Evolutionary conservation across 2,113 vertebrate genomes (phyloP), one percentile per base, ranked within the genome.

Genomic region (Gobiocypris rarus): DNA sequence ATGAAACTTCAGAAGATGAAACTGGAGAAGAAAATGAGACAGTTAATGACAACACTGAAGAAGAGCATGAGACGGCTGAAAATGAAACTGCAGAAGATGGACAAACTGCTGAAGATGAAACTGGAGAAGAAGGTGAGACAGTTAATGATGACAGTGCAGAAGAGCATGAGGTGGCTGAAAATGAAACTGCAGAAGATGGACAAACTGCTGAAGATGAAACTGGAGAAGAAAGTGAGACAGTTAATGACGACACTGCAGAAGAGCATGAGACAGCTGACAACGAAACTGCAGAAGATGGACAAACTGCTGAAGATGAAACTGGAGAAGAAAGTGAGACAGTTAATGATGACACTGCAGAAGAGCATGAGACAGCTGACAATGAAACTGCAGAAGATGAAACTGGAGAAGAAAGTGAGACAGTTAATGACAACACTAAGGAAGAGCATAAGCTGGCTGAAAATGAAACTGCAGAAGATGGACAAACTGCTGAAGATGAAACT

Each of bases 41-140:
- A 5, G 41, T 13, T 56, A 67, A 73, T n/a, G 54, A 75, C 13
- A 6, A 45, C 81, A 50, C 50, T 34, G 52, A 45, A 19, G 22
- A 24, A 45, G 38, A 75, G 10, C 38, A 81, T 59, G 34, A 28
- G n/a, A 24, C 4, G 45, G 61, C 0, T 67, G 81, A 82, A 63
- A 61, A 77, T 28, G 17, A 14, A 7, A 74, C 22, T 9, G 50
- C 13, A 71, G 54, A 75, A 56, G 38, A 41, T 52, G 9, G 52
- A 17, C 41, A 86, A 31, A 45, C 45, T 34, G 67, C n/a, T 81
- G 70, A 82, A 79, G 52, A 45, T 52, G 50, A 76, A 75, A 54
- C 70, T 52, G 54, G 14, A 54, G 69, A 81, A 56, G 82, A 65
- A 15, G 50, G 4, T 54, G 71, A 80, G 28, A 41, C 56, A 8